Percentiles rank a stretch among this genome's conserved stretches.
Evolutionary conservation across 2,797 vertebrate species (phyloP).

Genomic region (Vireo griseus): DNA sequence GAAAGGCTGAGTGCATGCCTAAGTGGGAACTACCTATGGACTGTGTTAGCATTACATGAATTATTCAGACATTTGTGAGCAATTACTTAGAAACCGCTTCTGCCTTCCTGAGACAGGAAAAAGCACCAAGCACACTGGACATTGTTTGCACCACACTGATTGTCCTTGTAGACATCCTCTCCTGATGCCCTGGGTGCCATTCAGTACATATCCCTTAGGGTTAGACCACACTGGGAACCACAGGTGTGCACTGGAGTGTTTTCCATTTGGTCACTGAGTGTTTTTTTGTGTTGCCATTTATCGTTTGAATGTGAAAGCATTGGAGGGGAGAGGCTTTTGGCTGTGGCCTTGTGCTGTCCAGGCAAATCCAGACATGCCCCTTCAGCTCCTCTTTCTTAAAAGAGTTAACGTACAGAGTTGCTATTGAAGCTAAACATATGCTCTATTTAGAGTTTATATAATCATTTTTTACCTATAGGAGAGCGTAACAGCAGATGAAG

Average conservation of each 20-base stretch:
- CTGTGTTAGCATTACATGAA: background rate
- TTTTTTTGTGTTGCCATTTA: background rate
- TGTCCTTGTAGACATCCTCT: background rate
- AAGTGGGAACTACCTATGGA: background rate
- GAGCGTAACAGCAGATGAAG: background rate
- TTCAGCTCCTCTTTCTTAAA: background rate
- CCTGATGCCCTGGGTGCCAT: background rate
- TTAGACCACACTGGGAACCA: background rate
- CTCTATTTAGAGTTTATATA: background rate
- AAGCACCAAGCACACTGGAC: background rate
- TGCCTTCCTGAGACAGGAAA: background rate
- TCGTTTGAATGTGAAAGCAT: background rate
- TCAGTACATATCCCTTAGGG: rapidly evolving
- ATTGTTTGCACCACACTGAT: background rate
- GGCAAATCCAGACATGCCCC: rapidly evolving
- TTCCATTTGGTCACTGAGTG: background rate
- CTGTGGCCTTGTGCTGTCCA: background rate
- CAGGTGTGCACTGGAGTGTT: background rate
- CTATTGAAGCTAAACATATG: background rate
- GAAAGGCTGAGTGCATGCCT: background rate
- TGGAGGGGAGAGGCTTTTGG: background rate
- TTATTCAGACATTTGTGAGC: background rate
- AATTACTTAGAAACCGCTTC: background rate
- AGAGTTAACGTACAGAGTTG: background rate
- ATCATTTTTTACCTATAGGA: background rate